These are phyloP conservation scores for Drosophila nannoptera DNA, from an alignment of 1,140 invertebrate genomes.

Conservation along the genomic window DNA sequence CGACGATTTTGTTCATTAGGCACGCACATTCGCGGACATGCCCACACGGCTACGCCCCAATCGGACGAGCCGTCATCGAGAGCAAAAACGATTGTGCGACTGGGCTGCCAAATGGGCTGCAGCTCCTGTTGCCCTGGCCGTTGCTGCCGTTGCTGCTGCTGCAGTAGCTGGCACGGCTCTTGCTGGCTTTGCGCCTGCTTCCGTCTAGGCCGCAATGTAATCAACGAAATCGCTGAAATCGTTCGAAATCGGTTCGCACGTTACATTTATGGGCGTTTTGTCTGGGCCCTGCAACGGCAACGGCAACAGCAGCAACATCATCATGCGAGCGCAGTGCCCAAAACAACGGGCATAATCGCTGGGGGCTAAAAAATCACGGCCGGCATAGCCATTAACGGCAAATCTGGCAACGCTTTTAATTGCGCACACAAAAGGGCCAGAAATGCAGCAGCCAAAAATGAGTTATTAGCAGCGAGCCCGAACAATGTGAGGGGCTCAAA, in stretches of 20 bases:
- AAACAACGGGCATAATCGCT: slow-evolving; percentile 35
- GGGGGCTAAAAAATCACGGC: slow-evolving; percentile 46
- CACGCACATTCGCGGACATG: slow-evolving; percentile 37
- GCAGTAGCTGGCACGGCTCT: not conserved
- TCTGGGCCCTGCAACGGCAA: slow-evolving; percentile 3
- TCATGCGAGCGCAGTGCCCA: slow-evolving; percentile 43
- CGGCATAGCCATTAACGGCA: slow-evolving; percentile 67
- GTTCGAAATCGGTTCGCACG: slow-evolving; percentile 54
- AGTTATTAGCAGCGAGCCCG: slow-evolving; percentile 36
- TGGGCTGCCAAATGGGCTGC: slow-evolving; percentile 7
- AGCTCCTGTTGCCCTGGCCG: slow-evolving; percentile 7
- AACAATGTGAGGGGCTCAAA: slow-evolving; percentile 25
- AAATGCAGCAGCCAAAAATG: slow-evolving; percentile 62
- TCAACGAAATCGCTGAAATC: slow-evolving; percentile 73
- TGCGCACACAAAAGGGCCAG: slow-evolving; percentile 55
- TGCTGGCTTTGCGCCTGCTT: not conserved
- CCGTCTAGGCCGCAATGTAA: slow-evolving; percentile 61
- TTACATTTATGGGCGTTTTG: slow-evolving; percentile 64
- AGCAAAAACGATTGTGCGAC: slow-evolving; percentile 26
- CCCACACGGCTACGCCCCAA: slow-evolving; percentile 10
- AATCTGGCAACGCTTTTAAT: slow-evolving; percentile 74
- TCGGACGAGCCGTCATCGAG: not conserved
- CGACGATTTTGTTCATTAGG: slow-evolving; percentile 72
- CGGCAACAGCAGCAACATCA: slow-evolving; percentile 18
- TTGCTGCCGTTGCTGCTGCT: slow-evolving; percentile 6